Evolutionary conservation across 2,888 invertebrate genomes (phyloP).

Genomic region (Sicus ferrugineus): DNA sequence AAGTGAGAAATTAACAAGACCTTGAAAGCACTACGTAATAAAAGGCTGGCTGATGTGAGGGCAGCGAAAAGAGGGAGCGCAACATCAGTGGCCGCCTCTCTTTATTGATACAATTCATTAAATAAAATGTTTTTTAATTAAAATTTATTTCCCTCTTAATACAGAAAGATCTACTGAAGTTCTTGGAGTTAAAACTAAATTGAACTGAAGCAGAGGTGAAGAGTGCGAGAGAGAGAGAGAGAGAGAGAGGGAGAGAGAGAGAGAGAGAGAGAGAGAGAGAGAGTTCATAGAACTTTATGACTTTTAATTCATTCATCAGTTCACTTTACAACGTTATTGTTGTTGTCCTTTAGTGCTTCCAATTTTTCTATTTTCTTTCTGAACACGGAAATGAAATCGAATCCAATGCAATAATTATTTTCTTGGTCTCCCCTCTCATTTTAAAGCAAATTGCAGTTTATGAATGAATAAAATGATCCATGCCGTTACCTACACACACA

Average conservation of each 20-base stretch:
- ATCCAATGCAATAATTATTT: neutral
- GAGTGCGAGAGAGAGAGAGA: no score
- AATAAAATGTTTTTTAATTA: conserved; percentile 6
- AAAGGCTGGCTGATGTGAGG: neutral
- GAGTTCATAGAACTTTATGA: conserved; percentile 8
- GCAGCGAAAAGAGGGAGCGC: neutral
- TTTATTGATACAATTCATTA: neutral
- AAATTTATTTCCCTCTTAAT: conserved; percentile 5
- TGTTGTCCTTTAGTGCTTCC: neutral
- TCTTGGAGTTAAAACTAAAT: neutral
- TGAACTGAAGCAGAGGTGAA: no score
- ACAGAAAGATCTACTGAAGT: neutral
- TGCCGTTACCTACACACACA: neutral
- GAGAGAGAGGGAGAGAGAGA: no score
- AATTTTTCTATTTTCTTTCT: neutral
- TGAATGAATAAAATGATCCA: neutral
- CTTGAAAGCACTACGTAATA: neutral
- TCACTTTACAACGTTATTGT: neutral
- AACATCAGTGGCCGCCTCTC: neutral
- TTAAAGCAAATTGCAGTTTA: neutral
- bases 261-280: neutral
- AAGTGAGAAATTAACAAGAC: neutral
- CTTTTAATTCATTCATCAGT: neutral
- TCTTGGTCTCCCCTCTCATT: neutral
- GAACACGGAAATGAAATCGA: conserved; percentile 21